A percentile compares a stretch with the other conserved stretches of the same genome.
phyloP scores from a whole-genome alignment of 2,888 invertebrate species.

The Agonopterix alstromeriana region DNA sequence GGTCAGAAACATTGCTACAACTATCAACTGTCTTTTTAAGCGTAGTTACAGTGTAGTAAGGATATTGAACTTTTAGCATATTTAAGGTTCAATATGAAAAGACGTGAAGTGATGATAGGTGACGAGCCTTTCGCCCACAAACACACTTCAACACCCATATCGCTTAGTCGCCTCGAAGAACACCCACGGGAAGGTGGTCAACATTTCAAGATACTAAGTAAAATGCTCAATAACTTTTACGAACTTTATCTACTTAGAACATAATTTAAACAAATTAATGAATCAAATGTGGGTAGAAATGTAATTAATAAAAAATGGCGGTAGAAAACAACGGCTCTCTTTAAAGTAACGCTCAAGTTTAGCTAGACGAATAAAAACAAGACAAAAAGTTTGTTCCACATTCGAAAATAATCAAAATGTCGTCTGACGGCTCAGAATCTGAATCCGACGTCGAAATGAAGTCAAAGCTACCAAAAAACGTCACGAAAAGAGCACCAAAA shows the following conservation, averaged over 20 bases:
- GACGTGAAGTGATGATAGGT: too few species aligned
- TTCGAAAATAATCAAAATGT: constrained; percentile 13
- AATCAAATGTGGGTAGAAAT: not conserved
- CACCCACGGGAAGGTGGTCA: too few species aligned
- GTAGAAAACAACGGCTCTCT: constrained; percentile 12
- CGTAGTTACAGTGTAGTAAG: too few species aligned
- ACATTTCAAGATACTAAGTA: not conserved
- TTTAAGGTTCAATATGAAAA: too few species aligned
- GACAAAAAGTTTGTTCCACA: constrained; percentile 1
- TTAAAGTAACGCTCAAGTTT: constrained; percentile 20
- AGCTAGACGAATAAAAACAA: constrained; percentile 3
- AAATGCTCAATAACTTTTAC: not conserved
- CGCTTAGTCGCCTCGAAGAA: too few species aligned
- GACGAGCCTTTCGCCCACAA: too few species aligned
- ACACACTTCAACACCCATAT: too few species aligned
- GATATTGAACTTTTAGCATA: too few species aligned
- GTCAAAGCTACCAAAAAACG: constrained; percentile 15
- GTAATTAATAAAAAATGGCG: not conserved
- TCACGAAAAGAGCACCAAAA: constrained; percentile 17
- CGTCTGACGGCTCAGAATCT: constrained; percentile 14
- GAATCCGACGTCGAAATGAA: constrained; percentile 31
- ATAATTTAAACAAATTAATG: not conserved
- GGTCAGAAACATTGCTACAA: too few species aligned
- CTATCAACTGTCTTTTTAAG: too few species aligned
- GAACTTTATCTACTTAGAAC: not conserved